These are phyloP conservation scores for Pilophorus perplexus DNA, from an alignment of 2,888 invertebrate species.

Conservation along the genomic window DNA sequence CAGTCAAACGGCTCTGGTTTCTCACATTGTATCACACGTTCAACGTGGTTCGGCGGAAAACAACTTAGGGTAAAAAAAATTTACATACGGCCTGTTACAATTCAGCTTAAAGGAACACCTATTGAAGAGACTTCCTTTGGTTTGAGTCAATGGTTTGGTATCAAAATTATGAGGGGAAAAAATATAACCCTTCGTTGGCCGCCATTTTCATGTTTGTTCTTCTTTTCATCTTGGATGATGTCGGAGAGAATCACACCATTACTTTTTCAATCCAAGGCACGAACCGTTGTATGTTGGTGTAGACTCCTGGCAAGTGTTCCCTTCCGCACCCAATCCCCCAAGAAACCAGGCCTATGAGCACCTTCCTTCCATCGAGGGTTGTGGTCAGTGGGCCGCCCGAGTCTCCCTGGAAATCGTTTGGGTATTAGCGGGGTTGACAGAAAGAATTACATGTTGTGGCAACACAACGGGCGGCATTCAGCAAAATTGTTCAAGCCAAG, in stretches of 20 bases:
- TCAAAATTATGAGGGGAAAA: background rate
- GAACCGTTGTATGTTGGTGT: constrained; percentile 89
- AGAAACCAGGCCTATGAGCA: constrained; percentile 82
- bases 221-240: background rate
- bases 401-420: constrained; percentile 54
- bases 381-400: constrained; percentile 88
- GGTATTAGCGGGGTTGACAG: no score
- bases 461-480: no score
- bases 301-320: constrained; percentile 85
- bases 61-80: no score
- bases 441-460: no score
- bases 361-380: constrained; percentile 78
- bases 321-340: constrained; percentile 91
- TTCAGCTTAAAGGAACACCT: background rate
- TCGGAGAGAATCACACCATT: constrained; percentile 54
- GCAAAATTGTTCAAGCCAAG: no score
- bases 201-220: no score
- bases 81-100: no score
- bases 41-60: no score
- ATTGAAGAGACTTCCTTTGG: background rate
- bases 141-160: background rate
- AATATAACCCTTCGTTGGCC: no score
- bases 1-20: constrained; percentile 13
- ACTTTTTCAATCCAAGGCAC: constrained; percentile 89
- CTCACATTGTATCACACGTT: no score